Evolutionary conservation across 2,888 invertebrate genomes (phyloP).

Genomic region (Ernsta delagoae): DNA sequence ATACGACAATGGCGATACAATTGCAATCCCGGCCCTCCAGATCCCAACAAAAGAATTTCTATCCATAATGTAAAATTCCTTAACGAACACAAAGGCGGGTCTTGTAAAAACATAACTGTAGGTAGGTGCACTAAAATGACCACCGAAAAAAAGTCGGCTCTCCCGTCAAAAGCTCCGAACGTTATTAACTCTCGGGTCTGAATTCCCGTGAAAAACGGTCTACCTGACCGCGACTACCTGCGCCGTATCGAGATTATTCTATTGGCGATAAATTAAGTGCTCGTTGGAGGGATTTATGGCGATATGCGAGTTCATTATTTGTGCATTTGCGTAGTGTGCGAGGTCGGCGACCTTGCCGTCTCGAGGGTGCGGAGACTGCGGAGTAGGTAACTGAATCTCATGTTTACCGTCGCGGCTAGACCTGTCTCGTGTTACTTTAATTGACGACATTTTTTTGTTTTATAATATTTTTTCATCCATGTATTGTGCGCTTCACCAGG

Average conservation of each 20-base stretch:
- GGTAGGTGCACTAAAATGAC: conserved; percentile 59
- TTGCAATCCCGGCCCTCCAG: conserved; percentile 15
- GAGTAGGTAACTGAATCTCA: conserved; percentile 45
- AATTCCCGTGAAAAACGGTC: conserved; percentile 67
- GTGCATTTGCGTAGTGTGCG: conserved; percentile 58
- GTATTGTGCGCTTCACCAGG: conserved; percentile 49
- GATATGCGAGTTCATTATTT: conserved; percentile 67
- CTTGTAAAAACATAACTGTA: conserved; percentile 67
- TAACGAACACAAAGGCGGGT: conserved; percentile 65
- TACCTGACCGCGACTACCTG: conserved; percentile 75
- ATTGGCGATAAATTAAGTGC: conserved; percentile 75
- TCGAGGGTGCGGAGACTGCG: conserved; percentile 41
- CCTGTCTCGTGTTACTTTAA: conserved; percentile 44
- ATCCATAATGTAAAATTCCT: conserved; percentile 58
- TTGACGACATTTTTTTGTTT: conserved; percentile 38
- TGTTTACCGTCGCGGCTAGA: conserved; percentile 47
- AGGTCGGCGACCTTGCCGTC: conserved; percentile 52
- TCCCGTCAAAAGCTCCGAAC: conserved; percentile 47
- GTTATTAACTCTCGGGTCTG: conserved; percentile 53
- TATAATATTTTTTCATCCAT: conserved; percentile 20
- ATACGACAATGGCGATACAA: conserved; percentile 13
- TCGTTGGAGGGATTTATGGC: conserved; percentile 51
- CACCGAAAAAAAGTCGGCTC: conserved; percentile 65
- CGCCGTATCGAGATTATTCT: conserved; percentile 63
- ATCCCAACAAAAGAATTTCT: conserved; percentile 44